Base-by-base conservation (phyloP, 1,140 invertebrate genomes). In the Saccostrea cuccullata region DNA sequence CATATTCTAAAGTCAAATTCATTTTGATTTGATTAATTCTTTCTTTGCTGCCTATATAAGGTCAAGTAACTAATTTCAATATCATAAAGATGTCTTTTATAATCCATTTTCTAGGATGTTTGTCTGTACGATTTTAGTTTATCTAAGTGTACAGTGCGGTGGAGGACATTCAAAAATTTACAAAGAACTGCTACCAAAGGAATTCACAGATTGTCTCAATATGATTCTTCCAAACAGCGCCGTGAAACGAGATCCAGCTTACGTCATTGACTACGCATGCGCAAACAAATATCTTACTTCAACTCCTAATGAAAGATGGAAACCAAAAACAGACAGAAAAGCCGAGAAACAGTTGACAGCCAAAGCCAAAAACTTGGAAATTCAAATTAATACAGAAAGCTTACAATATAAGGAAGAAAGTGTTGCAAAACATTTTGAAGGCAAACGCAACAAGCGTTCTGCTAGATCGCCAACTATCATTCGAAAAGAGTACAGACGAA, bases 401-500 rank as follows among this genome's bases (percentile, higher is more conserved):
- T 9, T 84, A 0, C n/a, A 23, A 26, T 84, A 84, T 30, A 23
- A 55, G n/a, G 47, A 84, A 23, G 20, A 20, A 84, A 84, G 82
- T 20, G 9, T 84, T 9, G 8, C 13, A 55, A 17, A 55, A 8
- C 40, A 84, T 55, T 56, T 55, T n/a, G 15, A 55, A 55, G 30
- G n/a, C n/a, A 55, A 17, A 84, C 17, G 30, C 3, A 47, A 84
- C 5, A 84, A 56, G 23, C 36, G 55, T 13, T 55, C 82, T 8
- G 17, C 15, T 15, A 36, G 36, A 55, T 15, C 23, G n/a, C 11
- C 70, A 11, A 55, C 82, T n/a, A 56, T 84, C 26, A 3, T 77
- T 8, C 60, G 95, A 26, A 92, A 93, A 73, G 95, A 95, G 85
- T 94, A 94, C 89, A 89, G 95, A 70, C 92, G 88, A 88, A 82